These are phyloP conservation scores for Drosophila ficusphila DNA, from an alignment of 1,140 invertebrate genomes.

Conservation along the genomic window DNA sequence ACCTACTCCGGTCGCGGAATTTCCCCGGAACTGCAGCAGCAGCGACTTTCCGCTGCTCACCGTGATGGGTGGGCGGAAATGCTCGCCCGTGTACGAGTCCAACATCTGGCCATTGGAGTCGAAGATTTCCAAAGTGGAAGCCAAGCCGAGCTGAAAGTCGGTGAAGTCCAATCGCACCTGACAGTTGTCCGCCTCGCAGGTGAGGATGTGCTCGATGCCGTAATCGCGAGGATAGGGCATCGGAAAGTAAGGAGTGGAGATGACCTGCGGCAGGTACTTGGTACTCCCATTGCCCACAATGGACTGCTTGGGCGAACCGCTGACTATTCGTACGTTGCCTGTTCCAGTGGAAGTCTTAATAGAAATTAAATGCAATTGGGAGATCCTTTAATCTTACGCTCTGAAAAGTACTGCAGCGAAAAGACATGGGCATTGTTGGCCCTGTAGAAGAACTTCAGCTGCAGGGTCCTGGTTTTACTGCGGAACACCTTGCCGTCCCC, in stretches of 20 bases:
- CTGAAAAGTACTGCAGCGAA: slow-evolving; percentile 87
- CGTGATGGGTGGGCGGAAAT: slow-evolving; percentile 89
- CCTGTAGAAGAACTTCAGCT: slow-evolving; percentile 87
- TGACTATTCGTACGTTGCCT: slow-evolving; percentile 88
- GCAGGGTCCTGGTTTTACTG: slow-evolving; percentile 87
- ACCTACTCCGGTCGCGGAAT: slow-evolving; percentile 88
- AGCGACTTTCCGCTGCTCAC: slow-evolving; percentile 88
- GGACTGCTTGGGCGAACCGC: slow-evolving; percentile 83
- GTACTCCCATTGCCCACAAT: slow-evolving; percentile 67
- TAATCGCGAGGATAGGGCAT: slow-evolving; percentile 89
- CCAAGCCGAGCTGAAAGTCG: slow-evolving; percentile 88
- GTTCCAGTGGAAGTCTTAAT: background rate
- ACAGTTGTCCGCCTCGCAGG: slow-evolving; percentile 86
- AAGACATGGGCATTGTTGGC: slow-evolving; percentile 88
- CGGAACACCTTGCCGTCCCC: slow-evolving; percentile 86
- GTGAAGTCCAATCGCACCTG: slow-evolving; percentile 88
- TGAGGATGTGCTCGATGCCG: slow-evolving; percentile 88
- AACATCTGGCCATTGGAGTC: slow-evolving; percentile 89
- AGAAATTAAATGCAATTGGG: background rate
- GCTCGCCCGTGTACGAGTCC: slow-evolving; percentile 88
- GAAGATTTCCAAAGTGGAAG: slow-evolving; percentile 90
- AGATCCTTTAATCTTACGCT: slow-evolving; percentile 85
- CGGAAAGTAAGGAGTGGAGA: slow-evolving; percentile 89
- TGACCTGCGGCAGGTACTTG: slow-evolving; percentile 74
- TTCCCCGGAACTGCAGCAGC: slow-evolving; percentile 89